Conservation (phyloP, 2,113 vertebrate species). For the Sceloporus undulatus region DNA sequence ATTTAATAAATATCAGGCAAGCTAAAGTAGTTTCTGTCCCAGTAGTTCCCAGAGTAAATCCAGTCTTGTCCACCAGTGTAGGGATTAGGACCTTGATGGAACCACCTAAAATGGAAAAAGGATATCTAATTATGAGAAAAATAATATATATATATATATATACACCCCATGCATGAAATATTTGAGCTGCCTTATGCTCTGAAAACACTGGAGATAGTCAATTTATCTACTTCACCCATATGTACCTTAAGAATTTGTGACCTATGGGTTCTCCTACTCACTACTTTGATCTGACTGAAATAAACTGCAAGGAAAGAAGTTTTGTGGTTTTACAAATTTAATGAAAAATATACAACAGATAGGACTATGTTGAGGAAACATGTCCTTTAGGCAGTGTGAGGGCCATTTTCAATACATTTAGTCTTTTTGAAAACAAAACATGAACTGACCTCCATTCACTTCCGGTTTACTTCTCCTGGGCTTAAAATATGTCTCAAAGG, state of each 20-base stretch:
- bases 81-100: conserved; percentile 93
- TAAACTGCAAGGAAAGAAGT: neutral
- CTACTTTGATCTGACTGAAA: neutral
- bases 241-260: neutral
- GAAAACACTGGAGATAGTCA: neutral
- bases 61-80: conserved; percentile 94
- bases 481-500: no score
- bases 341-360: neutral
- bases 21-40: conserved; percentile 93
- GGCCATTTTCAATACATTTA: no score
- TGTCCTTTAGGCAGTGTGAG: no score
- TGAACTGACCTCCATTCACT: no score
- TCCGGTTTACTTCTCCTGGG: no score
- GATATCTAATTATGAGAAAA: conserved; percentile 2
- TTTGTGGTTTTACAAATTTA: neutral
- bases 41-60: conserved; percentile 95
- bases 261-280: neutral
- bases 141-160: neutral
- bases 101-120: conserved; percentile 87
- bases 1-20: conserved; percentile 96
- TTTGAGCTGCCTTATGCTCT: neutral
- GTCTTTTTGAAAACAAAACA: no score
- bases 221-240: neutral
- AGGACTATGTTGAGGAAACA: neutral
- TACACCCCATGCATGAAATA: neutral